Percentiles rank a stretch among this genome's conserved stretches.
phyloP scores from a whole-genome alignment of 2,113 vertebrate genomes.

The Lucifuga dentata region DNA sequence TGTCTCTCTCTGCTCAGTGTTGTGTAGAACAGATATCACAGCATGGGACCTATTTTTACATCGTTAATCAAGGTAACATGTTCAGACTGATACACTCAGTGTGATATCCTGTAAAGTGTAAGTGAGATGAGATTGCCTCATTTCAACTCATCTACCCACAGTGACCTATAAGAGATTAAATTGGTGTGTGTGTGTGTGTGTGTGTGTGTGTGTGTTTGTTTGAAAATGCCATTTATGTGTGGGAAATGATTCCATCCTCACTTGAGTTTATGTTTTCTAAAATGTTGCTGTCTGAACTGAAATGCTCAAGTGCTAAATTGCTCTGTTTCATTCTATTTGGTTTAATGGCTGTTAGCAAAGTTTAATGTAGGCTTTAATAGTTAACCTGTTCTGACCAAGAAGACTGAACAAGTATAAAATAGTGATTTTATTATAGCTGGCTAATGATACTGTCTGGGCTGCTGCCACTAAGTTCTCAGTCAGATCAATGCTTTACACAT shows the following conservation, averaged over 20 bases:
- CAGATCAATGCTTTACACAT: slow-evolving; percentile 4
- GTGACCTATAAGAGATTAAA: slow-evolving; percentile 44
- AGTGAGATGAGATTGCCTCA: slow-evolving; percentile 62
- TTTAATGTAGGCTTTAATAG: no score
- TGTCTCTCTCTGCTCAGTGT: slow-evolving; percentile 12
- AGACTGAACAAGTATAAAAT: background rate
- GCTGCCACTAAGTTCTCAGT: no score
- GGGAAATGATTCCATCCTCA: no score
- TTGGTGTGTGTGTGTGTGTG: slow-evolving; percentile 5
- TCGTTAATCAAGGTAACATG: slow-evolving; percentile 76
- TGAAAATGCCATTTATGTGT: no score
- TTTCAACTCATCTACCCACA: slow-evolving; percentile 41
- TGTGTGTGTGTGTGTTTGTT: slow-evolving; percentile 8
- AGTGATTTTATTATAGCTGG: slow-evolving; percentile 1
- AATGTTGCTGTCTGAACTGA: no score
- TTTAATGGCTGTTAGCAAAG: no score
- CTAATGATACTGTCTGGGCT: no score
- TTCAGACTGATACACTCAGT: slow-evolving; percentile 64
- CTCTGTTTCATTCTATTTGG: no score
- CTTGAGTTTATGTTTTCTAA: background rate
- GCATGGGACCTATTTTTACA: slow-evolving; percentile 67
- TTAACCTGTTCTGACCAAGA: no score
- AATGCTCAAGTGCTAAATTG: no score
- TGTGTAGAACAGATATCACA: slow-evolving; percentile 55
- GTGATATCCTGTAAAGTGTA: slow-evolving; percentile 65